Evolutionary conservation across 2,797 vertebrate genomes (phyloP), one percentile per base, ranked within the genome.

Genomic region (Leptodactylus fallax): DNA sequence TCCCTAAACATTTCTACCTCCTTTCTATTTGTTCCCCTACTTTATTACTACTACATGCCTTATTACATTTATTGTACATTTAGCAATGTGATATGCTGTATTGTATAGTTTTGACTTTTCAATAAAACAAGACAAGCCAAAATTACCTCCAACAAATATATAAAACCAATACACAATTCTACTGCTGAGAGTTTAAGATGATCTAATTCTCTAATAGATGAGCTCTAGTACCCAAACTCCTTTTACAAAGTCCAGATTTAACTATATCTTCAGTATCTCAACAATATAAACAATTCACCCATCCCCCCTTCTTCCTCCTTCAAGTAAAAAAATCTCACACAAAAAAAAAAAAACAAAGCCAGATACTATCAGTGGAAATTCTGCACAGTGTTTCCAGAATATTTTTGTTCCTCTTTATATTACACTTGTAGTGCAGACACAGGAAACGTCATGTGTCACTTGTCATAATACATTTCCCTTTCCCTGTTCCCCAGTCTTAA

Each of bases 401-500:
- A 71, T 79, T 69, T 84, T 58, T 69, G 45, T 79, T 88, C 87
- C 76, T 71, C 10, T 72, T 63, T 80, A 16, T 84, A 63, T 71
- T 76, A 58, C 81, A 88, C 76, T 88, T 79, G 60, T 67, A 65
- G 81, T 9, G 21, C 61, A 87, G 81, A 65, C 58, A 51, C 86
- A 84, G 87, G 87, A 88, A 88, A 79, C 36, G 13, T 85, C 49
- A 79, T 79, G 53, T 80, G 76, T 79, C 81, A 88, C 61, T 87
- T 55, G 58, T 76, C 72, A 83, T 82, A 83, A 79, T 84, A 69
- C 61, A 79, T 84, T 88, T 88, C 71, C 81, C 55, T 88, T 88
- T 88, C 80, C 51, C 87, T 72, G 81, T 85, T 84, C 83, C 87
- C 74, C 51, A 63, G 21, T 79, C 87, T 88, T 78, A 79, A 83